phyloP scores from a whole-genome alignment of 2,888 invertebrate species.

The Cephonodes hylas region DNA sequence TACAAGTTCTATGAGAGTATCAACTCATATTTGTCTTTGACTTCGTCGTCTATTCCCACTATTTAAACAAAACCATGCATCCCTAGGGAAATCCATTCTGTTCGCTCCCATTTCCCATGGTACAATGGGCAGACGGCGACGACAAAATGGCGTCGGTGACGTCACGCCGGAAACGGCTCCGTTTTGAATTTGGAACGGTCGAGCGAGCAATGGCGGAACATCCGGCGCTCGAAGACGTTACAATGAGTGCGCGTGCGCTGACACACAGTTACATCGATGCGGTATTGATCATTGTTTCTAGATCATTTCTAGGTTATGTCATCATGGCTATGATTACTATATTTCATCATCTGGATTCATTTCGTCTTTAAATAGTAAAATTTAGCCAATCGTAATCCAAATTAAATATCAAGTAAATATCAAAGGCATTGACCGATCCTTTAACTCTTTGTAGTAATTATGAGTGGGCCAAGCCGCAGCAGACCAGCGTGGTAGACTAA shows the following conservation, averaged over 20 bases:
- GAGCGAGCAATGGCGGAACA: conserved; percentile 80
- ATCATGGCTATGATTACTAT: too few species aligned
- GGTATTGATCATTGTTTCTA: conserved; percentile 35
- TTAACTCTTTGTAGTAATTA: too few species aligned
- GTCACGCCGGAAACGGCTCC: conserved; percentile 79
- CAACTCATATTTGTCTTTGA: neutral
- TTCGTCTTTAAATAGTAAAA: too few species aligned
- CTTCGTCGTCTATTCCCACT: neutral
- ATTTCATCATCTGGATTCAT: too few species aligned
- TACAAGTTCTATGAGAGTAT: too few species aligned
- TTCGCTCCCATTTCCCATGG: conserved; percentile 74
- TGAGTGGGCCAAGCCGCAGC: too few species aligned
- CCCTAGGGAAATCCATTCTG: conserved; percentile 70
- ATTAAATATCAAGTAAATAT: too few species aligned
- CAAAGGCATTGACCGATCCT: too few species aligned
- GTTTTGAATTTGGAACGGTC: conserved; percentile 81
- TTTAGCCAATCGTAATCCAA: too few species aligned
- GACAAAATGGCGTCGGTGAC: conserved; percentile 70
- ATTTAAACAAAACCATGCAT: conserved; percentile 25
- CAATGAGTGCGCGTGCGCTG: conserved; percentile 65
- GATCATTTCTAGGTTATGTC: conserved; percentile 18
- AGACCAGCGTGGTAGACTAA: too few species aligned
- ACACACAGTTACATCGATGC: conserved; percentile 35
- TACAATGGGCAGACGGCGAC: conserved; percentile 59
- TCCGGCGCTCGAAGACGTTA: conserved; percentile 78